Base-by-base conservation (phyloP, 1,140 invertebrate genomes). In the Oryctes rhinoceros region DNA sequence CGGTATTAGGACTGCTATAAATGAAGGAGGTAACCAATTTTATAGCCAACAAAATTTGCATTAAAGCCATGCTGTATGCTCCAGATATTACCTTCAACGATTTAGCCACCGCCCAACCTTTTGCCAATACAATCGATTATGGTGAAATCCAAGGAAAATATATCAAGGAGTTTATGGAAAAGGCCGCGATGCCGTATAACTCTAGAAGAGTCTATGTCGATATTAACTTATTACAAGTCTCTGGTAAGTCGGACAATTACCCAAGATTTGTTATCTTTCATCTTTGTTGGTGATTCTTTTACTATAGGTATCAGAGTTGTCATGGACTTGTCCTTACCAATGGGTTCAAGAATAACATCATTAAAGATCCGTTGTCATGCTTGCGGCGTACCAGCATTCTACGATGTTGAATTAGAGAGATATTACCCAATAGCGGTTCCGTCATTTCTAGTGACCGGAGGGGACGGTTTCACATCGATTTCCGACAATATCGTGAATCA, bases 371-470 rank as follows among this genome's bases (percentile, higher is more conserved):
- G 92, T 18, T 96, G 94, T 83, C 87, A 90, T 5, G 86, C 90
- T 4, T 96, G 94, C 85, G 86, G 89, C 7, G 87, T 93, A 35
- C 94, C 94, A 6, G 85, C 82, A 1, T 95, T 92, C 84, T 87
- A 90, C 81, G 85, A 89, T 0, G 84, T 93, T 13, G 85, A 90
- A 48, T 20, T 83, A 1, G 84, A 89, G 9, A 84, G 88, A 79
- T 88, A 89, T 48, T 96, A 96, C 86, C 89, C 90, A 11, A 85
- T 95, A 1, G 87, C 92, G 4, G 88, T 92, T 39, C 88, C 90
- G 47, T 90, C 89, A 77, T 96, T 93, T 83, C 85, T 95, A 9
- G 89, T 91, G 86, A 88, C 2, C 76, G 94, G 94, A 9, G 94
- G 94, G 15, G 94, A 95, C 83, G 92, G 82, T 49, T 86, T 86